Evolutionary conservation across 2,797 vertebrate species (phyloP).

Genomic region (Tenualosa thibaudeaui): DNA sequence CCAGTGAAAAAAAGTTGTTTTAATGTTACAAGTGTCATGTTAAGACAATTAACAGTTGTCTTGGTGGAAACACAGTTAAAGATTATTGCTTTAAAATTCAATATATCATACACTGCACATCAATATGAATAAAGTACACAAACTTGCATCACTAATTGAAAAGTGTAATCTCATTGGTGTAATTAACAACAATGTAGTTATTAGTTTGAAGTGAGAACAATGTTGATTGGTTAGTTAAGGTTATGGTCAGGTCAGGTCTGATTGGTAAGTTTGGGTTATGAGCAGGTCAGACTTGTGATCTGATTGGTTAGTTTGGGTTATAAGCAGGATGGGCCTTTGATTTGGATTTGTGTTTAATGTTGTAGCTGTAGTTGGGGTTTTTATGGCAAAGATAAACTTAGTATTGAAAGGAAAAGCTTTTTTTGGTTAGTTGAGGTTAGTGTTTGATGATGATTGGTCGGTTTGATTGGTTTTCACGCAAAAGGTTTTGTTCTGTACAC

Average conservation of each 20-base stretch:
- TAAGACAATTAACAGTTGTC: not conserved
- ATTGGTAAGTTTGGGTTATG: not conserved
- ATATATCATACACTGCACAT: slow-evolving; percentile 7
- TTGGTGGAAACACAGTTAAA: not conserved
- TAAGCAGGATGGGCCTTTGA: not conserved
- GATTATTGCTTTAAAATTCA: slow-evolving; percentile 9
- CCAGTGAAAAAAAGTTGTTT: not conserved
- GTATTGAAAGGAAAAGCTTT: not conserved
- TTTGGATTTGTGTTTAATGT: not conserved
- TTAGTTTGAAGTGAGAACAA: not conserved
- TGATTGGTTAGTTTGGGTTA: not conserved
- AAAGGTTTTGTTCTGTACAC: not conserved
- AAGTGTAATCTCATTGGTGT: not conserved
- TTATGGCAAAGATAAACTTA: not conserved
- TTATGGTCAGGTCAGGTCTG: not conserved
- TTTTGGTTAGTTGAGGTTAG: slow-evolving; percentile 3
- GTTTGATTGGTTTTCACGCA: slow-evolving; percentile 15
- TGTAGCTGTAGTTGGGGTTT: not conserved
- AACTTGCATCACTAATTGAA: not conserved
- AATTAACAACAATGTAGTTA: not conserved
- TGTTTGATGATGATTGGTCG: not conserved
- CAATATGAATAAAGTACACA: not conserved
- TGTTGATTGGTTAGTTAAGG: not conserved
- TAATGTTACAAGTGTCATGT: not conserved
- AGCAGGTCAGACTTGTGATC: not conserved